Conservation (phyloP, 1,140 invertebrate species). For the Lycorma delicatula region DNA sequence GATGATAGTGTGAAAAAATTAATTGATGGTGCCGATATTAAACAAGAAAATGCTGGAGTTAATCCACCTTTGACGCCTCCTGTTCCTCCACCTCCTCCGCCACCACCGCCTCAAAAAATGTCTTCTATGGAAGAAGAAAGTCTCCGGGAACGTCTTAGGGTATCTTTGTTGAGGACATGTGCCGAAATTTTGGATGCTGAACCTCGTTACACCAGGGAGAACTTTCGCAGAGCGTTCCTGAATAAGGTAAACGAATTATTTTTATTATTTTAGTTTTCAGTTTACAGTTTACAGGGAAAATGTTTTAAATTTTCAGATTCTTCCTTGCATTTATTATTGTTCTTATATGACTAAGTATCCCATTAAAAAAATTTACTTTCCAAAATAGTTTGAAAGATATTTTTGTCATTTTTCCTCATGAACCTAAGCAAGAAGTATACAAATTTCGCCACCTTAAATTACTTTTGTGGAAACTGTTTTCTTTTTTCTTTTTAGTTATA, state of each 20-base stretch:
- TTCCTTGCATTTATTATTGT: no score
- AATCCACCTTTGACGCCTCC: background rate
- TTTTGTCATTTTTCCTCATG: no score
- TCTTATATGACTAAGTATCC: no score
- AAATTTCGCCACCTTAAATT: no score
- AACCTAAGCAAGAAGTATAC: no score
- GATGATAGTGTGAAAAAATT: background rate
- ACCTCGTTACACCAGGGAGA: slow-evolving; percentile 47
- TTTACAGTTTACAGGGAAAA: no score
- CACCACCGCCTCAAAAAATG: slow-evolving; percentile 29
- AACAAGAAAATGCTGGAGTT: slow-evolving; percentile 1
- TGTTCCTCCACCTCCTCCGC: background rate
- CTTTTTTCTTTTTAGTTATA: no score
- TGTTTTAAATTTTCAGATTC: no score
- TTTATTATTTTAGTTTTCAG: no score
- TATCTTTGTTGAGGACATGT: slow-evolving; percentile 48
- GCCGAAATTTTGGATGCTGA: slow-evolving; percentile 44
- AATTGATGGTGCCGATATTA: background rate
- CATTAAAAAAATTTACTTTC: no score
- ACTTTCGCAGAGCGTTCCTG: slow-evolving; percentile 51
- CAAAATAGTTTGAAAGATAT: no score
- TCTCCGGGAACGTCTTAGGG: slow-evolving; percentile 46
- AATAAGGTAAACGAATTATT: slow-evolving; percentile 46
- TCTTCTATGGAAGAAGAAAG: slow-evolving; percentile 58
- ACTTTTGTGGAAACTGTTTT: no score